These are phyloP conservation scores for Agapetus fuscipes DNA, from an alignment of 2,888 invertebrate species.

Conservation along the genomic window DNA sequence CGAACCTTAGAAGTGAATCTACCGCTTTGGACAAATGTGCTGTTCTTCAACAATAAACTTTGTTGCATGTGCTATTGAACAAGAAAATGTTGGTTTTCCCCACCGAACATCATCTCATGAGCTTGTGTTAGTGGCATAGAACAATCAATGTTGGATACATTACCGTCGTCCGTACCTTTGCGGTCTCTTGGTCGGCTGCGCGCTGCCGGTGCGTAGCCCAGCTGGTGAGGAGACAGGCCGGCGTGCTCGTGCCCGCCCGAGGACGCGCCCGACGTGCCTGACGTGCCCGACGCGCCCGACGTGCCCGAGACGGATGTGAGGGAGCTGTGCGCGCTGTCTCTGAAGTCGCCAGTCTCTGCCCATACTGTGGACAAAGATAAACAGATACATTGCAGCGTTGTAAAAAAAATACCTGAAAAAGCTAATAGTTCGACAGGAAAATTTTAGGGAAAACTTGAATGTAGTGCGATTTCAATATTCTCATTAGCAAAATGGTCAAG, in stretches of 20 bases:
- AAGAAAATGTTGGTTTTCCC: too few species aligned
- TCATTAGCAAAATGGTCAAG: too few species aligned
- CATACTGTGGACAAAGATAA: slow-evolving; percentile 62
- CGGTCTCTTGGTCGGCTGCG: slow-evolving; percentile 48
- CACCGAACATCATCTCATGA: too few species aligned
- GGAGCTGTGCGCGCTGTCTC: slow-evolving; percentile 68
- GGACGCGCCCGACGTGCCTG: slow-evolving; percentile 43
- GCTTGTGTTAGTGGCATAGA: too few species aligned
- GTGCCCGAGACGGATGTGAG: slow-evolving; percentile 52
- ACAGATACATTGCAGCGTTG: slow-evolving; percentile 15
- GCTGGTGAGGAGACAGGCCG: slow-evolving; percentile 51
- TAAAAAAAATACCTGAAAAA: not conserved
- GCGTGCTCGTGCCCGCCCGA: slow-evolving; percentile 52
- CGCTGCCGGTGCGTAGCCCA: slow-evolving; percentile 58
- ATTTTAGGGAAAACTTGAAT: too few species aligned
- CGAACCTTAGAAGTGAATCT: too few species aligned
- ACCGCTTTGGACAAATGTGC: too few species aligned
- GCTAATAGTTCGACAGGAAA: too few species aligned
- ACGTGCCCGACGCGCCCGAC: slow-evolving; percentile 50
- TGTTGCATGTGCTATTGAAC: too few species aligned
- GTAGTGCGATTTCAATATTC: too few species aligned
- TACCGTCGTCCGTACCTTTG: slow-evolving; percentile 60
- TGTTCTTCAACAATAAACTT: too few species aligned
- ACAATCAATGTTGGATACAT: slow-evolving; percentile 32
- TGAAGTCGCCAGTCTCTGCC: slow-evolving; percentile 83